Percentiles rank a stretch among this genome's conserved stretches.
Conservation (phyloP, 2,888 invertebrate species). For the Xestobium rufovillosum region DNA sequence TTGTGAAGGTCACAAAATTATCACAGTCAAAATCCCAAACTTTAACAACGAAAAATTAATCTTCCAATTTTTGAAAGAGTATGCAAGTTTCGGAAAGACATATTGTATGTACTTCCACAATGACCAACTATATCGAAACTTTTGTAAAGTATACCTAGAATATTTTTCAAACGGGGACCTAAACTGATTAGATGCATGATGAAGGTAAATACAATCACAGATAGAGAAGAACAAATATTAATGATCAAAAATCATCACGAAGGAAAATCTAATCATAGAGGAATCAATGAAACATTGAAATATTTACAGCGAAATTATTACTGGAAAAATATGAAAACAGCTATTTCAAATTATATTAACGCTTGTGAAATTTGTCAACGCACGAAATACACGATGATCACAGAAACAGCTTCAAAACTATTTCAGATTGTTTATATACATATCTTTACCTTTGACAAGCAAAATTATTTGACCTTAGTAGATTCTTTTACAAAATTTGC, state of each 20-base stretch:
- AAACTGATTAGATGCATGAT: constrained; percentile 8
- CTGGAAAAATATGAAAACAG: neutral
- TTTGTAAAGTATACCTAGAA: neutral
- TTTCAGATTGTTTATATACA: constrained; percentile 1
- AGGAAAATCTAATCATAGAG: constrained; percentile 5
- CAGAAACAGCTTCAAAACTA: neutral
- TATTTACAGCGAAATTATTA: neutral
- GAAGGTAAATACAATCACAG: constrained; percentile 5
- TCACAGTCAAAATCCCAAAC: constrained; percentile 7
- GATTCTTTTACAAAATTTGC: neutral
- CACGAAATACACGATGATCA: neutral
- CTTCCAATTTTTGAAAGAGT: constrained; percentile 6
- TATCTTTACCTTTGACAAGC: neutral
- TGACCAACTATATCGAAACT: neutral
- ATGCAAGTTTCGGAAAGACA: neutral
- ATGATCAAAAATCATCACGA: constrained; percentile 4
- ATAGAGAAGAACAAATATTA: constrained; percentile 6
- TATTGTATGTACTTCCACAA: neutral
- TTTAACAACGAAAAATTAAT: constrained; percentile 5
- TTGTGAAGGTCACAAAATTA: constrained; percentile 8
- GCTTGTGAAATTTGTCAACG: neutral
- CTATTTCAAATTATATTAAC: neutral
- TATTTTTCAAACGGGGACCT: neutral
- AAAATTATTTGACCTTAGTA: neutral
- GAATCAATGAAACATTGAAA: constrained; percentile 3